Conservation (phyloP, 2,797 vertebrate species). For the Gephyroberyx darwinii region DNA sequence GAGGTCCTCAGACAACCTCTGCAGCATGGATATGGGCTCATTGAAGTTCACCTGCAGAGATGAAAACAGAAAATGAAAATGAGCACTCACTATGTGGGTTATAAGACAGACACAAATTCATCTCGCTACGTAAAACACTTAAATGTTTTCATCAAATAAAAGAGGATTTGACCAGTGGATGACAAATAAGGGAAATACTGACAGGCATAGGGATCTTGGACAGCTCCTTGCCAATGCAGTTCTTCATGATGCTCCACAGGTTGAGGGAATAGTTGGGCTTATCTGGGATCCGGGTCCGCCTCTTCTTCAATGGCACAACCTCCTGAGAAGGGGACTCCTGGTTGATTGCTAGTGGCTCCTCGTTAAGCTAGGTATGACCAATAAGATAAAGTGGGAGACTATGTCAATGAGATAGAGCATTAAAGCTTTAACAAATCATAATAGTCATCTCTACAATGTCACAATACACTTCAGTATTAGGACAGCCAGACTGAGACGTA, state of each 20-base stretch:
- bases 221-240: slow-evolving; percentile 96
- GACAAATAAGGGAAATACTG: slow-evolving; percentile 45
- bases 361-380: slow-evolving; percentile 72
- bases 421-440: neutral
- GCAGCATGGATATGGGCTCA: slow-evolving; percentile 96
- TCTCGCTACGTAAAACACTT: no score
- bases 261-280: slow-evolving; percentile 98
- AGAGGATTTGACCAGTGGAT: no score
- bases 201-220: slow-evolving; percentile 98
- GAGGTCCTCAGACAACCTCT: slow-evolving; percentile 94
- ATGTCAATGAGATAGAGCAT: neutral
- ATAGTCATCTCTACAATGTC: neutral
- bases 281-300: slow-evolving; percentile 89
- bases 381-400: neutral
- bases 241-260: slow-evolving; percentile 99
- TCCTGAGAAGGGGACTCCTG: slow-evolving; percentile 83
- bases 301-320: slow-evolving; percentile 85
- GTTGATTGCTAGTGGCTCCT: slow-evolving; percentile 80
- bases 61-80: neutral
- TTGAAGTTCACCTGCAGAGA: slow-evolving; percentile 93
- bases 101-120: no score
- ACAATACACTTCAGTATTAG: neutral
- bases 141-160: no score
- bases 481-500: slow-evolving; percentile 61
- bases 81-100: no score